These are phyloP conservation scores for Chloroclystis v-ata DNA, from an alignment of 2,888 invertebrate genomes.

Conservation along the genomic window DNA sequence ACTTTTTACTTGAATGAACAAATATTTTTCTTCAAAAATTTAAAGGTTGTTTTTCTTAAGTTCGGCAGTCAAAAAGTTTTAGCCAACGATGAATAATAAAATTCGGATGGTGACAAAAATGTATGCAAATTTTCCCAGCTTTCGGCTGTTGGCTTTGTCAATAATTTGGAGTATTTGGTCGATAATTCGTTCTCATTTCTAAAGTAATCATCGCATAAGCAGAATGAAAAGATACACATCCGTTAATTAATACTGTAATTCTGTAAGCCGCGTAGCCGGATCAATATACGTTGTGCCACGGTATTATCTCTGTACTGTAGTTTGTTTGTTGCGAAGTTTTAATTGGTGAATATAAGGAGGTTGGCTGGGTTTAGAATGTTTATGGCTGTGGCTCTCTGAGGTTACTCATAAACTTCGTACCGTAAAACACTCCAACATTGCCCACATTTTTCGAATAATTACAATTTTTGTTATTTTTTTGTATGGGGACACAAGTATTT, in stretches of 20 bases:
- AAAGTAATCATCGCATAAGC: no score
- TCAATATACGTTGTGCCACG: constrained; percentile 2
- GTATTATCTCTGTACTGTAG: not conserved
- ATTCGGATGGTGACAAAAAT: constrained; percentile 17
- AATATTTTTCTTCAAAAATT: constrained; percentile 19
- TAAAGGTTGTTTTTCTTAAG: constrained; percentile 15
- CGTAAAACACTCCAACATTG: no score
- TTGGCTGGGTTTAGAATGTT: not conserved
- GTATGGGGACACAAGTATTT: no score
- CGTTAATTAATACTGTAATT: no score
- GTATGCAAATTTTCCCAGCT: constrained; percentile 7
- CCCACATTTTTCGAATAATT: no score
- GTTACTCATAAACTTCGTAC: constrained; percentile 4
- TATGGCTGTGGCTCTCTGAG: not conserved
- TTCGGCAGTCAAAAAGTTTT: constrained; percentile 9
- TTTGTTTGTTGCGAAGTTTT: constrained; percentile 40
- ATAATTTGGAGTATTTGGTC: no score
- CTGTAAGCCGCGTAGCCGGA: no score
- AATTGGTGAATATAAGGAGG: constrained; percentile 45
- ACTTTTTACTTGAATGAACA: constrained; percentile 15
- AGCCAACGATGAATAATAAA: constrained; percentile 16
- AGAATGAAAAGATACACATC: no score
- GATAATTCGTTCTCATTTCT: no score
- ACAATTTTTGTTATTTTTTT: no score
- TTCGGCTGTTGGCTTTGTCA: not conserved